Percentiles rank a stretch among this genome's conserved stretches.
These are phyloP conservation scores for Cranoglanis bouderius DNA, from an alignment of 2,113 vertebrate genomes.

Conservation along the genomic window DNA sequence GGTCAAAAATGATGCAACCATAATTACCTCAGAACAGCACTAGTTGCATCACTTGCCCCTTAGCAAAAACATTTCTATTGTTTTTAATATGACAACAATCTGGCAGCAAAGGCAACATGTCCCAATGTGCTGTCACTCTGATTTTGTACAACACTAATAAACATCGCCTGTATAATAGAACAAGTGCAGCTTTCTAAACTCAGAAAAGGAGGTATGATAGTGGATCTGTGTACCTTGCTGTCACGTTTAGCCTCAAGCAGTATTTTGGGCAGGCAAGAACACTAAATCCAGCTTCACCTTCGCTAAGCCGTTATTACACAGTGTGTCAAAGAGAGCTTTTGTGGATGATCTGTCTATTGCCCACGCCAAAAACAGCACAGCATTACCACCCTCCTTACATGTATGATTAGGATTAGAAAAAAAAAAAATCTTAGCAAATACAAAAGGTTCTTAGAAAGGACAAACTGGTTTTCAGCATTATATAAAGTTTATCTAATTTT, in stretches of 20 bases:
- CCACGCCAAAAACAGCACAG: not conserved
- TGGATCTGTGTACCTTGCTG: slow-evolving; percentile 12
- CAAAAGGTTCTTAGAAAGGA: not conserved
- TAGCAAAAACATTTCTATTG: slow-evolving; percentile 27
- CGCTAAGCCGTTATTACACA: slow-evolving; percentile 28
- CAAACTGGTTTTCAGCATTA: not conserved
- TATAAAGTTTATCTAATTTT: not conserved
- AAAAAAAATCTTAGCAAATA: not conserved
- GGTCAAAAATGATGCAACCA: slow-evolving; percentile 1
- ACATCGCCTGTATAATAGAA: not conserved
- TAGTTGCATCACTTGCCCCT: slow-evolving; percentile 31
- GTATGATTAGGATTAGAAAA: not conserved
- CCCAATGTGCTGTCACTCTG: not conserved
- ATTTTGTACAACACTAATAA: not conserved
- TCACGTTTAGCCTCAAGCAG: slow-evolving; percentile 28
- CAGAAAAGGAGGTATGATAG: not conserved
- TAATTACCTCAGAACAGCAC: slow-evolving; percentile 8
- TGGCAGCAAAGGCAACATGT: slow-evolving; percentile 16
- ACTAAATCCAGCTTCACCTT: slow-evolving; percentile 35
- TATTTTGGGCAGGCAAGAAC: slow-evolving; percentile 29
- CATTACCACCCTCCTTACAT: slow-evolving; percentile 1
- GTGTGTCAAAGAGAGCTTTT: slow-evolving; percentile 13
- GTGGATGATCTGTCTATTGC: not conserved
- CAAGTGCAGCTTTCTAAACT: not conserved
- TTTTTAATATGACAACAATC: slow-evolving; percentile 30